A percentile compares a stretch with the other conserved stretches of the same genome.
These are phyloP conservation scores for Sinhomidia bicolor DNA, from an alignment of 2,888 invertebrate genomes.

Conservation along the genomic window DNA sequence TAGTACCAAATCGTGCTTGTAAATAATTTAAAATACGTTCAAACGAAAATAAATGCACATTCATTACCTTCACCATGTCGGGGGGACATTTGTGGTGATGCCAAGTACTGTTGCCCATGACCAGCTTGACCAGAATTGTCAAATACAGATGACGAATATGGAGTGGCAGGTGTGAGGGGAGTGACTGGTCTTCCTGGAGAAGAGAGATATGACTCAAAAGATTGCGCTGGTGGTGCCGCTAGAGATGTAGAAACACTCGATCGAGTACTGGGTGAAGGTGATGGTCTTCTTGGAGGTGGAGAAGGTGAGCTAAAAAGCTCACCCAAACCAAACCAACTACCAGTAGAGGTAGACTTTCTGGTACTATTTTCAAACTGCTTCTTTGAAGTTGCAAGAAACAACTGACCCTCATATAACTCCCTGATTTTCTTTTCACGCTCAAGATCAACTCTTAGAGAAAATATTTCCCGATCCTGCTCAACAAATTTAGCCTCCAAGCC, in stretches of 20 bases:
- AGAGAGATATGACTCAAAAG: too few species aligned
- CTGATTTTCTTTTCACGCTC: conserved; percentile 77
- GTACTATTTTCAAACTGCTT: conserved; percentile 60
- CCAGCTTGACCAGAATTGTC: conserved; percentile 34
- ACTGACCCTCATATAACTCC: conserved; percentile 77
- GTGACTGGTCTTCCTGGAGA: conserved; percentile 47
- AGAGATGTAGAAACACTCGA: conserved; percentile 15
- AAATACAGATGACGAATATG: conserved; percentile 21
- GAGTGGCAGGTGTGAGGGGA: conserved; percentile 20
- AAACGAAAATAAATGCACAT: background rate
- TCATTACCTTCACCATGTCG: conserved; percentile 22
- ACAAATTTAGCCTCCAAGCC: conserved; percentile 69
- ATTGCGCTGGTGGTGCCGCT: too few species aligned
- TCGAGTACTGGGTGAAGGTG: conserved; percentile 36
- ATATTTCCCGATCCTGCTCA: conserved; percentile 75
- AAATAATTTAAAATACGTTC: background rate
- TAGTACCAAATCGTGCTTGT: background rate
- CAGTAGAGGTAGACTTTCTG: conserved; percentile 28
- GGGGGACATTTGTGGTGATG: conserved; percentile 24
- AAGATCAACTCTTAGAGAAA: conserved; percentile 74
- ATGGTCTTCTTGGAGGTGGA: conserved; percentile 14
- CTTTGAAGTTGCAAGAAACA: conserved; percentile 76
- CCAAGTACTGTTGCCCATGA: conserved; percentile 14
- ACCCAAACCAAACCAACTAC: conserved; percentile 66
- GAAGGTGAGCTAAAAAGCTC: conserved; percentile 55